Percentiles rank a stretch among this genome's conserved stretches.
Evolutionary conservation across 2,888 invertebrate species (phyloP).

Genomic region (Ceriagrion tenellum): DNA sequence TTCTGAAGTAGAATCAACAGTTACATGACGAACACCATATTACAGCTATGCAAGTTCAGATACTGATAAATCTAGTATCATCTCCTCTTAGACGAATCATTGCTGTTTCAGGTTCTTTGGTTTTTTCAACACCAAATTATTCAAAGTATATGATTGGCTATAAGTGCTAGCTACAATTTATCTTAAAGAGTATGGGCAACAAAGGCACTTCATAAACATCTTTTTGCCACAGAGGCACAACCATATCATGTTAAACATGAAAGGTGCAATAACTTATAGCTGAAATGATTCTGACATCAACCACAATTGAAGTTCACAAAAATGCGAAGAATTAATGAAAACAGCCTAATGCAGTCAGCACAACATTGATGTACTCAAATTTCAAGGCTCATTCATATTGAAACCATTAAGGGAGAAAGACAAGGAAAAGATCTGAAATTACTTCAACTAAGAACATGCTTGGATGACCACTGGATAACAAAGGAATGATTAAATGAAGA

Average conservation of each 20-base stretch:
- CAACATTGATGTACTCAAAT: neutral
- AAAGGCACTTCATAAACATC: neutral
- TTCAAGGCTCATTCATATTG: neutral
- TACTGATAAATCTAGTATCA: neutral
- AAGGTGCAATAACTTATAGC: neutral
- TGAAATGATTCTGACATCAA: constrained; percentile 37
- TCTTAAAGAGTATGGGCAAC: neutral
- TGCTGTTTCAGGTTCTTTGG: neutral
- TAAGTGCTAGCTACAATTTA: neutral
- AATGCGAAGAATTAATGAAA: neutral
- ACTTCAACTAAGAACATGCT: neutral
- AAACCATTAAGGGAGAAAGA: neutral
- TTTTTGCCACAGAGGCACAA: neutral
- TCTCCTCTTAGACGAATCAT: neutral
- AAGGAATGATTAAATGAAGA: constrained; percentile 24
- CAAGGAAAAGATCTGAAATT: neutral
- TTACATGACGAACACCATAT: neutral
- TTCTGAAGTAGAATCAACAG: neutral
- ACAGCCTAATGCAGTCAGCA: neutral
- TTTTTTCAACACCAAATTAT: neutral
- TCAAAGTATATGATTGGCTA: neutral
- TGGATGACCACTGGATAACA: neutral
- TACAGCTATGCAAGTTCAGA: neutral
- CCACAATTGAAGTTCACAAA: neutral
- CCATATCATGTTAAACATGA: neutral